A percentile compares a stretch with the other conserved stretches of the same genome.
Conservation (phyloP, 2,113 vertebrate genomes). For the Rattus rattus region DNA sequence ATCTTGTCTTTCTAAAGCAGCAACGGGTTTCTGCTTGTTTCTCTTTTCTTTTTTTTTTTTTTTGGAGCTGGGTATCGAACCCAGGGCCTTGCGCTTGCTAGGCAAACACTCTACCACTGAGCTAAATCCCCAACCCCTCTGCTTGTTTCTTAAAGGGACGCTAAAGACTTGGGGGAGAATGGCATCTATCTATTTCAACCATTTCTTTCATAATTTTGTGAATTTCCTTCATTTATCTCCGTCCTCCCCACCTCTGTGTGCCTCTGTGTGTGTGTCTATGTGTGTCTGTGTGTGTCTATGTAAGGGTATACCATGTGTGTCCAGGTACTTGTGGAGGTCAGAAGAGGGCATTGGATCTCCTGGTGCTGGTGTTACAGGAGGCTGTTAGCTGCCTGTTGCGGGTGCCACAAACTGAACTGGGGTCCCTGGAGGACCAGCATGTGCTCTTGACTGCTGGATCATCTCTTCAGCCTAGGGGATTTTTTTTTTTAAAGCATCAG, state of each 20-base stretch:
- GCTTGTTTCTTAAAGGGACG: constrained; percentile 28
- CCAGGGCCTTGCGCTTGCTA: too few species aligned
- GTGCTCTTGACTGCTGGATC: not conserved
- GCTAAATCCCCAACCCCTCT: too few species aligned
- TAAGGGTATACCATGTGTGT: not conserved
- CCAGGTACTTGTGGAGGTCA: not conserved
- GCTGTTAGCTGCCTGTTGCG: not conserved
- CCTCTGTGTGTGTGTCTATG: not conserved
- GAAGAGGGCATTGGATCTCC: not conserved
- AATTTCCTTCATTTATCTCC: not conserved
- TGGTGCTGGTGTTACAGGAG: not conserved
- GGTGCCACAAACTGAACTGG: not conserved
- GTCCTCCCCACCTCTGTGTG: not conserved
- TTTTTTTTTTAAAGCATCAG: not conserved
- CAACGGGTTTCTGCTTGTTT: not conserved
- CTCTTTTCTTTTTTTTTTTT: too few species aligned
- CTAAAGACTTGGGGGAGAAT: not conserved
- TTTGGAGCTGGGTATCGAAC: too few species aligned
- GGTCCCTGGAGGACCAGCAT: not conserved
- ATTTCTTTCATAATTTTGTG: constrained; percentile 22
- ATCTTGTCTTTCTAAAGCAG: not conserved
- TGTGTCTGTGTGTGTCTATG: not conserved
- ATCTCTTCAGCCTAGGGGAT: not conserved
- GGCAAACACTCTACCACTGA: too few species aligned
- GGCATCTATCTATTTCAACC: not conserved